Evolutionary conservation across 1,140 invertebrate genomes (phyloP), one percentile per base, ranked within the genome.

Genomic region (Prorops nasuta): DNA sequence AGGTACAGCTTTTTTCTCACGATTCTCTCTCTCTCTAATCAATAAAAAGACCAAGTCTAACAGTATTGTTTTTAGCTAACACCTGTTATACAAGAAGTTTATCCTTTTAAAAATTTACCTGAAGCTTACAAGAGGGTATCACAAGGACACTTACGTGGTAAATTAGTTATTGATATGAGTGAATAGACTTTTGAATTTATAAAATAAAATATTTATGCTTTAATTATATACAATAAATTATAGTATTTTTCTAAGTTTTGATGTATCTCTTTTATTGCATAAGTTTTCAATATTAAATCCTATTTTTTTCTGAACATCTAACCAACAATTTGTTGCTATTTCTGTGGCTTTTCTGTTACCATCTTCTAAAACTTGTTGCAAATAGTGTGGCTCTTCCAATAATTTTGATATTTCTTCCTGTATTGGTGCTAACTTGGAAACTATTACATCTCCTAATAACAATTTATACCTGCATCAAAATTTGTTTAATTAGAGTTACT

Each of bases 401-500:
- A 87, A 78, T 31, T 80, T 62, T 3, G 80, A 57, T 44, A 88
- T 84, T 67, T 82, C 70, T 35, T 79, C 63, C 55, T 85, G 79
- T 59, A 95, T 91, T 17, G 92, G 92, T 50, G 73, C 78, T 3
- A 95, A 63, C 70, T 84, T 81, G 57, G 87, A 83, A 20, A 87
- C 81, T 3, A 96, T 63, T 14, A 83, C 79, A 49, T 94, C 89
- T 4, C 91, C 86, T 10, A 95, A 80, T 1, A 82, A 58, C 2
- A 83, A 56, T 79, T 96, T 96, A 62, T 91, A 95, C 54, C 84
- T 84, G 48, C 37, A 50, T n/a, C n/a, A n/a, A n/a, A n/a, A n/a
- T n/a, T n/a, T n/a, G n/a, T n/a, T n/a, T n/a, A n/a, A n/a, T n/a
- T n/a, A n/a, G n/a, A n/a, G n/a, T n/a, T n/a, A n/a, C n/a, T n/a